Evolutionary conservation across 2,113 vertebrate species (phyloP).

Genomic region (Paramisgurnus dabryanus): DNA sequence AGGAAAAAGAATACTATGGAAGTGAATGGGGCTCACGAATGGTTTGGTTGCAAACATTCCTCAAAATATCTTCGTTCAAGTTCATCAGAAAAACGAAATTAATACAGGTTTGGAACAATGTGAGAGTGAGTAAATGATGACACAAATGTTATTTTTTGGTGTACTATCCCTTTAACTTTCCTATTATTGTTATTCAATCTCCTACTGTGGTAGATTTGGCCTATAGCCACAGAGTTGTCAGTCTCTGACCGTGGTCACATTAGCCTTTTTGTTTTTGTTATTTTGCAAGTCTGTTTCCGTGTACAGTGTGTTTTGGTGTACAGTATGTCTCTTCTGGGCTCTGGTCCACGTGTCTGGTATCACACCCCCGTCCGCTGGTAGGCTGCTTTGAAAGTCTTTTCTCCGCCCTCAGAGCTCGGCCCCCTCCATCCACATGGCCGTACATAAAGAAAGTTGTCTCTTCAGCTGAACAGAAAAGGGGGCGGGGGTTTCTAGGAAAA

Average conservation of each 20-base stretch:
- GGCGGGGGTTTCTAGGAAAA: conserved; percentile 35
- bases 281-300: conserved; percentile 1
- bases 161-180: too few relatives aligned
- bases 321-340: conserved; percentile 21
- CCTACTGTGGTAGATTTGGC: neutral
- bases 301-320: conserved; percentile 15
- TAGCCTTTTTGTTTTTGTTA: neutral
- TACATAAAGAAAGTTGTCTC: conserved; percentile 14
- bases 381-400: neutral
- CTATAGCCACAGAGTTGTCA: neutral
- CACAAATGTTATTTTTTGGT: too few relatives aligned
- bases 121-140: too few relatives aligned
- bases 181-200: neutral
- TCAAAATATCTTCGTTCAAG: too few relatives aligned
- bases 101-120: too few relatives aligned
- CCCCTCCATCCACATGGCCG: neutral
- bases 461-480: conserved; percentile 7
- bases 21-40: too few relatives aligned
- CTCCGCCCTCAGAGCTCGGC: neutral
- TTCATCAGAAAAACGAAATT: too few relatives aligned
- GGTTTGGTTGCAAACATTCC: too few relatives aligned
- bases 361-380: neutral
- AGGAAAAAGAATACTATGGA: too few relatives aligned
- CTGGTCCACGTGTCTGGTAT: conserved; percentile 24
- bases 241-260: neutral